A percentile compares a stretch with the other conserved stretches of the same genome.
These are phyloP conservation scores for Ganaspis sp. DNA, from an alignment of 1,140 invertebrate genomes.

Conservation along the genomic window DNA sequence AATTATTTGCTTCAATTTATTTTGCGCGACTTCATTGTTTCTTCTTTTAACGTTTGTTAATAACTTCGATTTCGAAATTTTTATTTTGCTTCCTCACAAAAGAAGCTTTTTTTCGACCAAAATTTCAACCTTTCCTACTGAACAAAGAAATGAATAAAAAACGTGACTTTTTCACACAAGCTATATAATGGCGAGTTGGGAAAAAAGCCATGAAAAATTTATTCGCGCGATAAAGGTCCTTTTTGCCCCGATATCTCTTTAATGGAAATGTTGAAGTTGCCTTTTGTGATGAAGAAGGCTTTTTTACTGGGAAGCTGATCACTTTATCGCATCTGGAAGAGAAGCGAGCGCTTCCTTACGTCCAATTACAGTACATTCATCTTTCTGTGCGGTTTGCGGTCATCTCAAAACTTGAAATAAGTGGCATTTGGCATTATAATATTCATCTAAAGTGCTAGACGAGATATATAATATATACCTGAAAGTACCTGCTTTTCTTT, in stretches of 20 bases:
- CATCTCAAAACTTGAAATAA: background rate
- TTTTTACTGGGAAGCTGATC: conserved; percentile 16
- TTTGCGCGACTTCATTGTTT: too few species aligned
- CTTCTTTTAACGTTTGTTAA: too few species aligned
- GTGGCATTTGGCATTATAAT: background rate
- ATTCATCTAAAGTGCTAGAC: background rate
- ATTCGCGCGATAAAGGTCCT: background rate
- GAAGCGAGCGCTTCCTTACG: background rate
- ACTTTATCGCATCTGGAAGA: conserved; percentile 16
- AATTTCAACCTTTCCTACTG: too few species aligned
- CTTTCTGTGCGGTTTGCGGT: conserved; percentile 24
- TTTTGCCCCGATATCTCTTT: background rate
- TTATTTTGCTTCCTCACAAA: too few species aligned
- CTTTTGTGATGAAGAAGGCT: conserved; percentile 9
- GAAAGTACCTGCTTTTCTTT: background rate
- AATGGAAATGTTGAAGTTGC: conserved; percentile 7
- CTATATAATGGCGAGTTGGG: too few species aligned
- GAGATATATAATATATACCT: conserved; percentile 1
- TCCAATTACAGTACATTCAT: conserved; percentile 27
- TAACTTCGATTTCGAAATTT: too few species aligned
- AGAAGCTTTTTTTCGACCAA: too few species aligned
- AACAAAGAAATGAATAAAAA: too few species aligned
- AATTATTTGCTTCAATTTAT: too few species aligned
- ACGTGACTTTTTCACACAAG: too few species aligned
- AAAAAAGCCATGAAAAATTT: background rate